phyloP scores from a whole-genome alignment of 2,888 invertebrate species.

The Latrodectus elegans region DNA sequence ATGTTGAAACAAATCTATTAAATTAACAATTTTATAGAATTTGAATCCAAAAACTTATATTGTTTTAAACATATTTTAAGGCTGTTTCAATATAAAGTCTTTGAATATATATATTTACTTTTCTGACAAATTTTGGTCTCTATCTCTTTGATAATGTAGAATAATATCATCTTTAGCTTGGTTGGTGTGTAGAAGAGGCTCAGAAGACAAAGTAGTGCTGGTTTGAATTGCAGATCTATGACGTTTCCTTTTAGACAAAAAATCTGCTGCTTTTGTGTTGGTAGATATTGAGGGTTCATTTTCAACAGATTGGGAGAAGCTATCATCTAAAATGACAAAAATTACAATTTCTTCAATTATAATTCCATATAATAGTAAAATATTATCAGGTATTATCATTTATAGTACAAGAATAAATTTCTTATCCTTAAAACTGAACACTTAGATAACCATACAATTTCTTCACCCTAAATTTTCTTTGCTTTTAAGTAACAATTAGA shows the following conservation, averaged over 20 bases:
- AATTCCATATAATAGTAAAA: too few relatives aligned
- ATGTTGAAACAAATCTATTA: too few relatives aligned
- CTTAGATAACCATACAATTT: too few relatives aligned
- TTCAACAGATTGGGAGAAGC: slow-evolving; percentile 24
- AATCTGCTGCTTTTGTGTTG: neutral
- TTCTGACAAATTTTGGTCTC: neutral
- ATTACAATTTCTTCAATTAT: too few relatives aligned
- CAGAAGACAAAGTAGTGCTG: slow-evolving; percentile 75
- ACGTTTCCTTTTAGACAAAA: slow-evolving; percentile 68
- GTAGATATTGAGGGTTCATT: neutral
- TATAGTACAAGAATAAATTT: too few relatives aligned
- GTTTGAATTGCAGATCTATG: slow-evolving; percentile 72
- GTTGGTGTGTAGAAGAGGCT: slow-evolving; percentile 78
- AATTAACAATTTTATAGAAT: neutral
- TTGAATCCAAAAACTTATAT: neutral
- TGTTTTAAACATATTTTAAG: neutral
- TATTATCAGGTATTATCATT: too few relatives aligned
- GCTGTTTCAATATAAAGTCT: neutral
- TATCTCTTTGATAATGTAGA: slow-evolving; percentile 39
- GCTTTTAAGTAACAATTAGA: too few relatives aligned
- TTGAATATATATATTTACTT: neutral
- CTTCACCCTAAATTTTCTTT: too few relatives aligned
- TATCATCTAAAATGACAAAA: slow-evolving; percentile 17
- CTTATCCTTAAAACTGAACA: too few relatives aligned
- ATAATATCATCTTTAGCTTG: slow-evolving; percentile 71